Evolutionary conservation across 2,797 vertebrate genomes (phyloP).

Genomic region (Epinephelus malabaricus): DNA sequence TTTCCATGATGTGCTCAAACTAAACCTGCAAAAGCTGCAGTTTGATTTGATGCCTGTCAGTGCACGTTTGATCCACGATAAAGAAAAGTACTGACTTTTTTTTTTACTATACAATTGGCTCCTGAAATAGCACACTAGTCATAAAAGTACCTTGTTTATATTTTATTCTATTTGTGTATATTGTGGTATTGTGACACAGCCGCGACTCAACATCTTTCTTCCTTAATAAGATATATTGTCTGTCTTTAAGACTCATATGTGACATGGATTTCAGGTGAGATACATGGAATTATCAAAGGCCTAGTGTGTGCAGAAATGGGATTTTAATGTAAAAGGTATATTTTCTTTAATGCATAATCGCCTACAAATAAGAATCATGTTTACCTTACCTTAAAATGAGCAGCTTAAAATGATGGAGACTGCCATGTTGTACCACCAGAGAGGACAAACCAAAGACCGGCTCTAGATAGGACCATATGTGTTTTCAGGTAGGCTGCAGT

Average conservation of each 20-base stretch:
- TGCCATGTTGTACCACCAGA: no score
- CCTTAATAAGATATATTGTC: neutral
- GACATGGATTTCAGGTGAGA: neutral
- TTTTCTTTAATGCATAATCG: no score
- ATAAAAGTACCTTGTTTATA: neutral
- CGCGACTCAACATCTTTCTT: slow-evolving; percentile 8
- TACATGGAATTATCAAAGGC: neutral
- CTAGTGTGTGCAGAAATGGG: no score
- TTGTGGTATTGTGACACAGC: neutral
- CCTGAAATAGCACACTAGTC: neutral
- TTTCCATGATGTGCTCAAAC: neutral
- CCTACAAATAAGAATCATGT: no score
- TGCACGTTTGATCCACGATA: neutral
- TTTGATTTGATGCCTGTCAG: neutral
- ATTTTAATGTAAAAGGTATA: no score
- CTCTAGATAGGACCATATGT: no score
- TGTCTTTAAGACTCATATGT: no score
- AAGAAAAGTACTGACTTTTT: neutral
- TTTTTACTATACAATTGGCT: neutral
- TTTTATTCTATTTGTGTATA: neutral
- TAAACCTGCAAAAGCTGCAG: neutral
- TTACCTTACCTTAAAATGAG: no score
- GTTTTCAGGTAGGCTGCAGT: no score
- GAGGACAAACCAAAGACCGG: no score
- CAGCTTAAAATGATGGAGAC: no score